Conservation (phyloP, 1,140 invertebrate species). For the Centruroides sculpturatus region DNA sequence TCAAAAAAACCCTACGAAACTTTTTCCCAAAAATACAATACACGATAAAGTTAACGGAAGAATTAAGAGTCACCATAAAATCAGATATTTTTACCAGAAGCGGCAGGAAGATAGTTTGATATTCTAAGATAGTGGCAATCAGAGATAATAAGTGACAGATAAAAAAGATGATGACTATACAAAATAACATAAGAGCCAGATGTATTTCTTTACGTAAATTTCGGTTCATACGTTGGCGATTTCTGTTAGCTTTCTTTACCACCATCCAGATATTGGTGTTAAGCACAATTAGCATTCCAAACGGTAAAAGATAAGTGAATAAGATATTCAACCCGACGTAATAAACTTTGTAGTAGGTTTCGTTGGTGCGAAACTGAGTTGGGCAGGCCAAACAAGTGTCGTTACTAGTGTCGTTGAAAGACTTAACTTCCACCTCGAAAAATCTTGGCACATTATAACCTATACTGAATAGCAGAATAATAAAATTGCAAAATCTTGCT, state of each 20-base stretch:
- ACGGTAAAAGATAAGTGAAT: constrained; percentile 54
- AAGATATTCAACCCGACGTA: constrained; percentile 12
- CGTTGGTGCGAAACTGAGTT: constrained; percentile 50
- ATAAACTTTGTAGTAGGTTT: constrained; percentile 65
- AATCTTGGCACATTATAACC: constrained; percentile 72
- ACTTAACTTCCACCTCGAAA: constrained; percentile 24
- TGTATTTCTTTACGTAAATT: constrained; percentile 70
- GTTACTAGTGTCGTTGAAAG: neutral
- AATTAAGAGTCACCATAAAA: constrained; percentile 89
- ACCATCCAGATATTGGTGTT: constrained; percentile 69
- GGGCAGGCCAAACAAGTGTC: constrained; percentile 36
- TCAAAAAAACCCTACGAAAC: constrained; percentile 36
- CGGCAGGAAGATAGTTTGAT: constrained; percentile 23
- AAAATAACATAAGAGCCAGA: constrained; percentile 80
- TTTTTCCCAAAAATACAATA: constrained; percentile 95
- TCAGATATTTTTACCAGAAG: constrained; percentile 35
- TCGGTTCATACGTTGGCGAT: constrained; percentile 58
- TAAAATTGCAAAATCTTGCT: constrained; percentile 65
- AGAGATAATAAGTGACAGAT: constrained; percentile 79
- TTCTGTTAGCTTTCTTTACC: constrained; percentile 52
- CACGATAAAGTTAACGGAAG: constrained; percentile 91
- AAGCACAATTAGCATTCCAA: constrained; percentile 63
- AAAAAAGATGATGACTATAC: constrained; percentile 86
- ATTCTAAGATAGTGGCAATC: constrained; percentile 73
- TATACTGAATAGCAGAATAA: constrained; percentile 64